phyloP scores from a whole-genome alignment of 1,140 invertebrate genomes.

The Spodoptera frugiperda region DNA sequence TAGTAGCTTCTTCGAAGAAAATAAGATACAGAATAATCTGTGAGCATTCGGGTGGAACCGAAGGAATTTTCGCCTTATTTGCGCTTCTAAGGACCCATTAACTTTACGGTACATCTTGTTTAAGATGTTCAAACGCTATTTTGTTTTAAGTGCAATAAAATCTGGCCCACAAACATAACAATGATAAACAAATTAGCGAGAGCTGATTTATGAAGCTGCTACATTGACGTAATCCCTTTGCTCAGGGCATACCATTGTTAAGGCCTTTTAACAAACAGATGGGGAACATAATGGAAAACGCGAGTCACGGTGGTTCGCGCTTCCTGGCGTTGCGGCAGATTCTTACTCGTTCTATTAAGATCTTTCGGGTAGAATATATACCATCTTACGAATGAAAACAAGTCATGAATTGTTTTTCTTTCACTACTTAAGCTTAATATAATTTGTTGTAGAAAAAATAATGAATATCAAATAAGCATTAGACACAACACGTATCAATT shows the following conservation, averaged over 20 bases:
- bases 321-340: constrained; percentile 7
- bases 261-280: constrained; percentile 51
- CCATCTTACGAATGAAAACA: background rate
- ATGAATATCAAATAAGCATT: no score
- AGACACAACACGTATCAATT: no score
- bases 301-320: constrained; percentile 48
- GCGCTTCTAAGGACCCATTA: constrained; percentile 25
- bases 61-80: constrained; percentile 18
- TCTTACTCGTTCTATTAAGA: constrained; percentile 42
- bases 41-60: background rate
- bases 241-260: constrained; percentile 40
- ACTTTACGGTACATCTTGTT: constrained; percentile 24
- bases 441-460: no score
- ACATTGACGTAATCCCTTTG: constrained; percentile 47
- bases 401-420: background rate
- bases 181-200: constrained; percentile 49
- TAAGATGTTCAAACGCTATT: constrained; percentile 44
- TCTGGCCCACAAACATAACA: constrained; percentile 43
- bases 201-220: constrained; percentile 48
- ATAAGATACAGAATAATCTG: constrained; percentile 35
- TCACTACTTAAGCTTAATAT: no score
- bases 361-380: constrained; percentile 4
- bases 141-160: constrained; percentile 45
- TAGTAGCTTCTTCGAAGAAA: constrained; percentile 36
- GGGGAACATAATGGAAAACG: constrained; percentile 45